Conservation (phyloP, 1,140 invertebrate species). For the Dendroctonus valens region DNA sequence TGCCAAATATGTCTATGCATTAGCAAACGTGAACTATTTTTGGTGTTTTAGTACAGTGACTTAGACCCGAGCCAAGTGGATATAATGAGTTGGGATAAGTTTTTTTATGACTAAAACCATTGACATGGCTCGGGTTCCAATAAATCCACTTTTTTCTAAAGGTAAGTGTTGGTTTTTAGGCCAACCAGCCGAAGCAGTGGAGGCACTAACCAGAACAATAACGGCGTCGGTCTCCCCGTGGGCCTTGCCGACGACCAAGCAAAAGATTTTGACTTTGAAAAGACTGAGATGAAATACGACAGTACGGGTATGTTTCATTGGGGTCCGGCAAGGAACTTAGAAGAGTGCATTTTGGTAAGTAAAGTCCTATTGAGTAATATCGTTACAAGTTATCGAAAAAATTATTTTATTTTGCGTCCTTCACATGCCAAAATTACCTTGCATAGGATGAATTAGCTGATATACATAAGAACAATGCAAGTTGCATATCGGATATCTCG, state of each 20-base stretch:
- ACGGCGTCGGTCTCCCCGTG: constrained; percentile 76
- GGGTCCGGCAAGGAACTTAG: constrained; percentile 94
- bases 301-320: constrained; percentile 99
- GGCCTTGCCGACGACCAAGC: constrained; percentile 92
- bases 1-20: not conserved
- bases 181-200: constrained; percentile 83
- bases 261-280: constrained; percentile 97
- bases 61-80: too few species aligned
- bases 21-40: not conserved
- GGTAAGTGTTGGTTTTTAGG: constrained; percentile 56
- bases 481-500: too few species aligned
- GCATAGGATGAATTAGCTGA: too few species aligned
- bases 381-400: too few species aligned
- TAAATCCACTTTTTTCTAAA: too few species aligned
- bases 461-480: too few species aligned
- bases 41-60: not conserved
- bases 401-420: too few species aligned
- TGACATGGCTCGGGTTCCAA: too few species aligned
- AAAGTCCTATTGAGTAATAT: too few species aligned
- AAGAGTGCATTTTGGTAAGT: constrained; percentile 93
- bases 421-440: too few species aligned
- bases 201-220: constrained; percentile 75
- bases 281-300: constrained; percentile 99
- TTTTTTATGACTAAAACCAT: too few species aligned
- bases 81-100: too few species aligned